Conservation (phyloP, 2,888 invertebrate species). For the Brenthis ino region DNA sequence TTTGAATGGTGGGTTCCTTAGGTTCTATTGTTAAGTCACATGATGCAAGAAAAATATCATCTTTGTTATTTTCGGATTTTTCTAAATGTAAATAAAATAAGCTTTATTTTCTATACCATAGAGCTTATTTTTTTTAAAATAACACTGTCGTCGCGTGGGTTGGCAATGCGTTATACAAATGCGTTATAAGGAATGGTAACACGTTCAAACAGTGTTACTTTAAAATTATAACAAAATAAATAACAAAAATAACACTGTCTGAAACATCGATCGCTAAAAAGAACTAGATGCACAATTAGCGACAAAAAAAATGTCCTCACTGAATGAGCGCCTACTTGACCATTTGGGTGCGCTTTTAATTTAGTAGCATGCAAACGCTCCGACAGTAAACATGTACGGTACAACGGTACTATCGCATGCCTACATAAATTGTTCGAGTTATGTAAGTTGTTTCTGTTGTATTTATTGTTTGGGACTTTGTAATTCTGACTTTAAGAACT, state of each 20-base stretch:
- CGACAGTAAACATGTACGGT: too few relatives aligned
- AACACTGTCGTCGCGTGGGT: constrained; percentile 56
- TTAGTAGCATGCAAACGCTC: too few relatives aligned
- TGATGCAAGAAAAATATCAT: constrained; percentile 61
- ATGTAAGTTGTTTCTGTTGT: too few relatives aligned
- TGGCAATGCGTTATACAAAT: constrained; percentile 60
- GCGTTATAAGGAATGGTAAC: constrained; percentile 43
- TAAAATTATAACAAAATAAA: constrained; percentile 43
- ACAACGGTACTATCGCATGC: too few relatives aligned
- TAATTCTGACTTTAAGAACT: too few relatives aligned
- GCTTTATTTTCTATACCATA: constrained; percentile 1
- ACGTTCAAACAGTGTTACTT: constrained; percentile 63
- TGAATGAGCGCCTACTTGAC: too few relatives aligned
- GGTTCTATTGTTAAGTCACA: constrained; percentile 60
- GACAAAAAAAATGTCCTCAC: too few relatives aligned
- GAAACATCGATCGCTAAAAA: constrained; percentile 7
- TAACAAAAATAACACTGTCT: constrained; percentile 38
- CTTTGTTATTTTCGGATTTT: constrained; percentile 52
- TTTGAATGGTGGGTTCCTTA: constrained; percentile 45
- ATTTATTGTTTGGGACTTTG: too few relatives aligned
- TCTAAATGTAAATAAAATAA: constrained; percentile 47
- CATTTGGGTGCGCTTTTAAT: too few relatives aligned
- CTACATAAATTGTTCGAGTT: too few relatives aligned
- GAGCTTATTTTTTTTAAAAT: constrained; percentile 46
- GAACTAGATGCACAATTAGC: too few relatives aligned